phyloP scores from a whole-genome alignment of 2,797 vertebrate species.

The Syndactyla subalaris region DNA sequence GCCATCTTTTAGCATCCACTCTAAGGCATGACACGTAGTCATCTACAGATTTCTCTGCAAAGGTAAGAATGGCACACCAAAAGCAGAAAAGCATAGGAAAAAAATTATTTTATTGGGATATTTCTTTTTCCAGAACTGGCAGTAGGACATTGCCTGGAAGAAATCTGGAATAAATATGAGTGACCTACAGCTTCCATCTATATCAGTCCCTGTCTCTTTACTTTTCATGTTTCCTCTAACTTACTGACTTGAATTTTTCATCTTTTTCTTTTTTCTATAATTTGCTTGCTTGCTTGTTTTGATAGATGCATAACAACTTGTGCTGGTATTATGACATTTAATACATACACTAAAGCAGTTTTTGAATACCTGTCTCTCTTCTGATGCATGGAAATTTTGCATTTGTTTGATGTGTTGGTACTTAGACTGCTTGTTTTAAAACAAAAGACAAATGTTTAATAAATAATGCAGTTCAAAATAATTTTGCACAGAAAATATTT shows the following conservation, averaged over 20 bases:
- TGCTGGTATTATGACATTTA: not conserved
- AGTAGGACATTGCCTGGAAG: not conserved
- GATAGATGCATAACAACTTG: not conserved
- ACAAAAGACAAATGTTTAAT: not conserved
- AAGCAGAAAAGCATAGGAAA: not conserved
- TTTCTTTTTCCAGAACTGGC: not conserved
- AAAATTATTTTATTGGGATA: accelerated
- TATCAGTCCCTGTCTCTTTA: not conserved
- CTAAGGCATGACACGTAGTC: not conserved
- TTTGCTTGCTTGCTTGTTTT: not conserved
- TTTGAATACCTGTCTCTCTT: not conserved
- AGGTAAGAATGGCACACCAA: not conserved
- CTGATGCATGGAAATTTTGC: not conserved
- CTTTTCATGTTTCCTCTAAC: not conserved
- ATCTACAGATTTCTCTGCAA: not conserved
- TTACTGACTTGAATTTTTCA: not conserved
- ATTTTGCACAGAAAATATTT: not conserved
- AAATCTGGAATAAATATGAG: not conserved
- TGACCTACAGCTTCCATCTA: not conserved
- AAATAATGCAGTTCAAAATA: not conserved
- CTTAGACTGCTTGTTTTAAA: not conserved
- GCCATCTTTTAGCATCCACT: not conserved
- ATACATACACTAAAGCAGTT: not conserved
- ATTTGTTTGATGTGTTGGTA: not conserved
- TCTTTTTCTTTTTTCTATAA: not conserved